Conservation (phyloP, 2,797 vertebrate genomes). For the Bucorvus abyssinicus region DNA sequence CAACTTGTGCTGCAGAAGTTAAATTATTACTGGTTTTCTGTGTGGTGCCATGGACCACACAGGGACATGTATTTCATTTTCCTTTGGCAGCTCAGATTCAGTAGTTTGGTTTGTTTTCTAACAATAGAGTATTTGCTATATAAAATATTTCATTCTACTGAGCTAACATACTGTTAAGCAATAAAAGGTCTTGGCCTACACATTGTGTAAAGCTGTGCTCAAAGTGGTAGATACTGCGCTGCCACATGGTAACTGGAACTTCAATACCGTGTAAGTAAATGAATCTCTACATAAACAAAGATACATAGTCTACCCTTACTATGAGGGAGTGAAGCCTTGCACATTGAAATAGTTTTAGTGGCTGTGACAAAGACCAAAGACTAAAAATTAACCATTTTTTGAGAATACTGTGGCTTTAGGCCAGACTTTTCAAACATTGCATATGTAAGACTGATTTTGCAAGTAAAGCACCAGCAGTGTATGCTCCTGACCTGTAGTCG, state of each 20-base stretch:
- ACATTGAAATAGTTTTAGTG: background rate
- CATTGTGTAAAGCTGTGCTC: background rate
- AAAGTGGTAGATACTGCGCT: background rate
- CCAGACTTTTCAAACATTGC: background rate
- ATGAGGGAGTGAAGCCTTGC: background rate
- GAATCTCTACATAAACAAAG: background rate
- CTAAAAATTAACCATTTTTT: background rate
- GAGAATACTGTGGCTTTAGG: background rate
- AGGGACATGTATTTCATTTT: background rate
- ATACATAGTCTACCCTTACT: background rate
- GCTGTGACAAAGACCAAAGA: background rate
- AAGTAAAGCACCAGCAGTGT: background rate
- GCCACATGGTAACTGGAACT: background rate
- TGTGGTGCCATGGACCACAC: background rate
- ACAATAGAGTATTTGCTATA: background rate
- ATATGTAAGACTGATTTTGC: background rate
- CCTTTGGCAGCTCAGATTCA: background rate
- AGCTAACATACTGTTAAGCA: background rate
- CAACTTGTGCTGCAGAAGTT: background rate
- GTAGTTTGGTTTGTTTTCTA: background rate
- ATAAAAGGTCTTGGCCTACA: background rate
- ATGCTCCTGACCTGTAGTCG: background rate
- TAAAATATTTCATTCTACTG: background rate
- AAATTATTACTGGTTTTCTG: background rate
- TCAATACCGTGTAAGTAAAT: background rate